Base-by-base conservation (phyloP, 2,113 vertebrate genomes). In the Rhinolophus ferrumequinum region DNA sequence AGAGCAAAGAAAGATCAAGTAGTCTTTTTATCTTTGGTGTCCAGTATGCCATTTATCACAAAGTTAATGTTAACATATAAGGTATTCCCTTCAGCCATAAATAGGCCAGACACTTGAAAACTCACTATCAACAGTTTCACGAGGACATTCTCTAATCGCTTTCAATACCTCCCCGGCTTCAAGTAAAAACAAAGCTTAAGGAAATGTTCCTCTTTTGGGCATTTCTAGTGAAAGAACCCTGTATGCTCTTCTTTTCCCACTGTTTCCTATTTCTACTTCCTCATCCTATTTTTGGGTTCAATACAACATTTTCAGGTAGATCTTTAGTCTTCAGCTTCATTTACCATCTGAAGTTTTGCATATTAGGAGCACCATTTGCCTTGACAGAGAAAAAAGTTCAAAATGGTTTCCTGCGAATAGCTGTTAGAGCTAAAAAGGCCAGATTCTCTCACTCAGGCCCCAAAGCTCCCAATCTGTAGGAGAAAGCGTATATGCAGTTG, bases 51-150 rank as follows among this genome's bases (percentile, higher is more conserved):
- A 96, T 76, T 86, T 69, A 90, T 90, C 67, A 84, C 69, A 54
- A 80, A 95, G 85, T 70, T 90, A 75, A 79, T 72, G 81, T 66
- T 69, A 94, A 75, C n/a, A 89, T 86, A 80, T 24, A 77, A 84
- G 73, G 81, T 73, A 75, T 85, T 95, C n/a, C 93, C 92, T 91
- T 96, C 13, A 44, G 76, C 64, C 92, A 94, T 79, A 90, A 95
- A 89, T 54, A 90, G 82, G 75, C 11, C 76, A 85, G 72, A 28
- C 84, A 83, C 69, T 87, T 76, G 58, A 83, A 94, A 90, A 93
- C 69, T 90, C 66, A n/a, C 77, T 72, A 88, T 72, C 52, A 72
- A 70, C 66, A 81, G 28, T 58, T 93, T 82, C 44, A 77, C 0
- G 10, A 76, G 18, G 52, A 73, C 9, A 73, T n/a, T 44, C 12